Evolutionary conservation across 1,140 invertebrate genomes (phyloP).

Genomic region (Antheraea mylitta): DNA sequence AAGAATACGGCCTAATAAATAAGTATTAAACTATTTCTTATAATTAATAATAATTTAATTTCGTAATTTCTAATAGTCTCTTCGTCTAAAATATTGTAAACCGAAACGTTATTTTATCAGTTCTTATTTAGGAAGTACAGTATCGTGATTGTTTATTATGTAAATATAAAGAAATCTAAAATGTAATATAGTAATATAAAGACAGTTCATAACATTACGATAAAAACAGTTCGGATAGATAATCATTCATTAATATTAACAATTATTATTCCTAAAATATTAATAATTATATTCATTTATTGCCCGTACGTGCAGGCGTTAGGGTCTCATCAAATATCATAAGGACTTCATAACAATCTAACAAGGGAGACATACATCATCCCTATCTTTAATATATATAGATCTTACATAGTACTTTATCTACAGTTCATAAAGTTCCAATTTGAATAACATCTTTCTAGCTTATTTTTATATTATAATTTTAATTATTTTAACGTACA

Average conservation of each 20-base stretch:
- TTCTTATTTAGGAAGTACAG: conserved; percentile 42
- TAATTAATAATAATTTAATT: conserved; percentile 71
- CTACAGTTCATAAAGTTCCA: conserved; percentile 42
- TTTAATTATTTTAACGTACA: conserved; percentile 33
- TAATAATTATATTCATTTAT: conserved; percentile 8
- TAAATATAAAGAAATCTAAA: conserved; percentile 53
- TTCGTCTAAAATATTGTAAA: conserved; percentile 48
- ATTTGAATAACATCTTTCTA: conserved; percentile 43
- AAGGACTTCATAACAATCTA: conserved; percentile 42
- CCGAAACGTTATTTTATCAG: conserved; percentile 38
- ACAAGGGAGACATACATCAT: conserved; percentile 32
- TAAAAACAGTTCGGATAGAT: conserved; percentile 14
- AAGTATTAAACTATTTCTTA: conserved; percentile 53
- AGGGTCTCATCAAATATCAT: conserved; percentile 25
- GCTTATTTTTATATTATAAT: conserved; percentile 37
- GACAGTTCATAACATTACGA: background rate
- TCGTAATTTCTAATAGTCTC: conserved; percentile 64
- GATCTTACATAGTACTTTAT: conserved; percentile 27
- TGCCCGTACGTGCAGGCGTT: background rate
- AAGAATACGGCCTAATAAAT: conserved; percentile 59
- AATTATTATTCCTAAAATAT: conserved; percentile 8
- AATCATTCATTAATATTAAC: conserved; percentile 10
- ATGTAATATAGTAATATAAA: background rate
- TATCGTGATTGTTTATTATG: conserved; percentile 50
- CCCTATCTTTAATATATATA: conserved; percentile 14